Percentiles rank a stretch among this genome's conserved stretches.
These are phyloP conservation scores for Caenorhabditis sulstoni DNA, from an alignment of 2,888 invertebrate genomes.

Conservation along the genomic window DNA sequence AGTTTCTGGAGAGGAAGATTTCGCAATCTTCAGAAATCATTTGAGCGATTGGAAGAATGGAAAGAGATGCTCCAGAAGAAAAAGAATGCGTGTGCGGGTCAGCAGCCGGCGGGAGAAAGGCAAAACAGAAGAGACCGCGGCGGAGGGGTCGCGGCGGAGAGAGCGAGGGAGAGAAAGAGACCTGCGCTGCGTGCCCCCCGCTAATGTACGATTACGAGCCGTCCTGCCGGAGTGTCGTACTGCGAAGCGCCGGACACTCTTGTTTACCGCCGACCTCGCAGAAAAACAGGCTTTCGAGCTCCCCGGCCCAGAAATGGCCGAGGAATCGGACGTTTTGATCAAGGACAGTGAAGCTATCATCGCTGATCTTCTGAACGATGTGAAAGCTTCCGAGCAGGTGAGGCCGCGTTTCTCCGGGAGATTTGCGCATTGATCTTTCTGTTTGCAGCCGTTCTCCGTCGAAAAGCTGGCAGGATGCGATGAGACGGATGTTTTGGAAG, in stretches of 20 bases:
- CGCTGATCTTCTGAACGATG: constrained; percentile 53
- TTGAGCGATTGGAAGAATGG: neutral
- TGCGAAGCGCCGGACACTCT: neutral
- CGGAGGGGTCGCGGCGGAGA: too few species aligned
- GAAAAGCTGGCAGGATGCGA: constrained; percentile 38
- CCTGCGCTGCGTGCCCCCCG: neutral
- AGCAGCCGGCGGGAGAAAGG: constrained; percentile 13
- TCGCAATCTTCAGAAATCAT: constrained; percentile 10
- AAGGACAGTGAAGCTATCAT: constrained; percentile 51
- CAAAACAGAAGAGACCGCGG: too few species aligned
- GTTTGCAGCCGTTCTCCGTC: constrained; percentile 49
- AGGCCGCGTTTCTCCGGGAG: too few species aligned
- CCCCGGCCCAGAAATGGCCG: neutral
- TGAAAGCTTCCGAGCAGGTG: constrained; percentile 46
- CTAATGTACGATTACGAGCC: constrained; percentile 18
- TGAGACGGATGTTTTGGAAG: constrained; percentile 16
- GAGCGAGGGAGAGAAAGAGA: too few species aligned
- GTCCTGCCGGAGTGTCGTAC: constrained; percentile 50
- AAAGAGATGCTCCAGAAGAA: neutral
- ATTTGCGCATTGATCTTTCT: neutral
- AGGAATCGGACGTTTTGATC: neutral
- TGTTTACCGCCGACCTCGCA: constrained; percentile 7
- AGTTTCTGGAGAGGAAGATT: constrained; percentile 6
- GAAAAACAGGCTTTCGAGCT: neutral
- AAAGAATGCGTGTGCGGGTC: constrained; percentile 25